A percentile compares a stretch with the other conserved stretches of the same genome.
These are phyloP conservation scores for Tamias sibiricus DNA, from an alignment of 2,113 vertebrate genomes.

Conservation along the genomic window DNA sequence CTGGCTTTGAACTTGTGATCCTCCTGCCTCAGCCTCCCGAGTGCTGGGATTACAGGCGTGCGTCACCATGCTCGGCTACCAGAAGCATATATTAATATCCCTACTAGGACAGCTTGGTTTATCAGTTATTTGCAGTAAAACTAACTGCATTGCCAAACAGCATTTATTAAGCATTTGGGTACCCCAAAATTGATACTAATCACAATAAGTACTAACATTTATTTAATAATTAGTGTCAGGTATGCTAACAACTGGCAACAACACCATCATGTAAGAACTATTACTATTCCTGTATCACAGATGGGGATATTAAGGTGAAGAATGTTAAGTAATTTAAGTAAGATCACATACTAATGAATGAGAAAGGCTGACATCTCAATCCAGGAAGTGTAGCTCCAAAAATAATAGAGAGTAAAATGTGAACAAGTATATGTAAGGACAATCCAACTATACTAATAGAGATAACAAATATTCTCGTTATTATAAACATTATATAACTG, in stretches of 20 bases:
- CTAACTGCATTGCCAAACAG: not conserved
- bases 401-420: not conserved
- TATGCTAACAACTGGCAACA: not conserved
- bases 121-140: not conserved
- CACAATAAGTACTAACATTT: not conserved
- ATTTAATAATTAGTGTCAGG: conserved; percentile 4
- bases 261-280: not conserved
- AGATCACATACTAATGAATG: not conserved
- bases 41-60: too few species aligned
- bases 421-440: not conserved
- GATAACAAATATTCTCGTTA: not conserved
- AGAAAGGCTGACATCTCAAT: not conserved
- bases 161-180: not conserved
- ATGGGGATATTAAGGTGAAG: not conserved
- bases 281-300: conserved; percentile 1
- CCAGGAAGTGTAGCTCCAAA: conserved; percentile 12
- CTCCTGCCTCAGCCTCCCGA: too few species aligned
- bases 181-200: not conserved
- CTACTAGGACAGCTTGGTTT: not conserved
- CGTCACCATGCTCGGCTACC: too few species aligned
- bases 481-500: not conserved
- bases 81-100: not conserved
- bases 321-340: not conserved
- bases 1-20: too few species aligned
- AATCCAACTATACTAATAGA: not conserved